Percentiles rank a stretch among this genome's conserved stretches.
Evolutionary conservation across 2,113 vertebrate species (phyloP).

Genomic region (Speoplatyrhinus poulsoni): DNA sequence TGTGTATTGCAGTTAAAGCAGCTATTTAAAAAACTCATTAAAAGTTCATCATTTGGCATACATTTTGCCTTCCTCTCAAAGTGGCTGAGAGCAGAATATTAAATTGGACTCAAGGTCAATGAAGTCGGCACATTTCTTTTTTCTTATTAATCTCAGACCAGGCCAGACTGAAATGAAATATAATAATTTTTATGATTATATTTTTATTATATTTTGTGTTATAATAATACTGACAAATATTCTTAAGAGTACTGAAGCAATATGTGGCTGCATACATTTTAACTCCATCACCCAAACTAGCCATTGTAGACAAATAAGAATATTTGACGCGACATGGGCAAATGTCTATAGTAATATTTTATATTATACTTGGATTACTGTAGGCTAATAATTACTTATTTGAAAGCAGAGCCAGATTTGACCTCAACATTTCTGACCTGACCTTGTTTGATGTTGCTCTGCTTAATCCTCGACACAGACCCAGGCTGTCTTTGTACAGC

Average conservation of each 20-base stretch:
- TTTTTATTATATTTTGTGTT: conserved; percentile 10
- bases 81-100: conserved; percentile 21
- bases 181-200: no score
- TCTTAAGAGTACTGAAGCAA: neutral
- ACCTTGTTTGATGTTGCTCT: neutral
- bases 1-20: conserved; percentile 17
- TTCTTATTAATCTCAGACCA: no score
- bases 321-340: no score
- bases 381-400: no score
- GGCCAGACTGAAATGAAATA: no score
- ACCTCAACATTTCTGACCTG: no score
- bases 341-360: no score
- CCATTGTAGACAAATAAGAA: neutral
- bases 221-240: neutral
- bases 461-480: conserved; percentile 4
- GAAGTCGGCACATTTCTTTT: neutral
- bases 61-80: conserved; percentile 13
- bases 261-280: neutral
- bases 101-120: conserved; percentile 19
- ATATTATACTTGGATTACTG: no score
- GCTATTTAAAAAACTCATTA: conserved; percentile 43
- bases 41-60: conserved; percentile 33
- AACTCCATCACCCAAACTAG: neutral
- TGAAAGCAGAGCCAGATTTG: no score
- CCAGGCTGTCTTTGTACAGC: conserved; percentile 11